These are phyloP conservation scores for Ferrisia virgata DNA, from an alignment of 2,888 invertebrate species.

Conservation along the genomic window DNA sequence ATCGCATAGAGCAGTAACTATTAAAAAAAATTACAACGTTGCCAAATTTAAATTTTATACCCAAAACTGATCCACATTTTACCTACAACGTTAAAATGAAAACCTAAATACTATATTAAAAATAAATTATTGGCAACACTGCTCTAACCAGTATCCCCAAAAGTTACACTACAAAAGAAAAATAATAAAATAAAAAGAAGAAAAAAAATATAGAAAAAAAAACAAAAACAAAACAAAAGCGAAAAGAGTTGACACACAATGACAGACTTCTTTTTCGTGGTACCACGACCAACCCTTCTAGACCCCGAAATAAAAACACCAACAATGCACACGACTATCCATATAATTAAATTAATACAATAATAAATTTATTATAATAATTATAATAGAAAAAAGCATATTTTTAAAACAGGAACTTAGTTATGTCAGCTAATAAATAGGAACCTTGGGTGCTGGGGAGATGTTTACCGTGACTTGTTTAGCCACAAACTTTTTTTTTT, in stretches of 20 bases:
- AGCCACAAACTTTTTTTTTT: constrained; percentile 19
- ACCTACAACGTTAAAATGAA: not conserved
- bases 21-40: not conserved
- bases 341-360: constrained; percentile 48
- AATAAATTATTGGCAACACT: not conserved
- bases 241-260: not conserved
- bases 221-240: constrained; percentile 1
- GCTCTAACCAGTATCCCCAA: too few species aligned
- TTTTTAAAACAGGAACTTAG: constrained; percentile 54
- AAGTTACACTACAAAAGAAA: not conserved
- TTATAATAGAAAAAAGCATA: constrained; percentile 47
- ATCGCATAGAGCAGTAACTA: too few species aligned
- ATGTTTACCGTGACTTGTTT: constrained; percentile 42
- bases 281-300: not conserved
- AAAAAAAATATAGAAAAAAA: not conserved
- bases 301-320: constrained; percentile 46
- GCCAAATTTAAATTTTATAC: not conserved
- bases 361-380: constrained; percentile 45
- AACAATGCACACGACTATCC: constrained; percentile 48
- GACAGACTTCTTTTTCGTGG: not conserved
- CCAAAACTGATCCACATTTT: not conserved
- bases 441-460: constrained; percentile 54
- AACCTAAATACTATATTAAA: not conserved
- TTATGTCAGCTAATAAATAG: constrained; percentile 54
- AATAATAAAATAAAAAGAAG: not conserved